Conservation (phyloP, 2,888 invertebrate species). For the Hartigia nigra region DNA sequence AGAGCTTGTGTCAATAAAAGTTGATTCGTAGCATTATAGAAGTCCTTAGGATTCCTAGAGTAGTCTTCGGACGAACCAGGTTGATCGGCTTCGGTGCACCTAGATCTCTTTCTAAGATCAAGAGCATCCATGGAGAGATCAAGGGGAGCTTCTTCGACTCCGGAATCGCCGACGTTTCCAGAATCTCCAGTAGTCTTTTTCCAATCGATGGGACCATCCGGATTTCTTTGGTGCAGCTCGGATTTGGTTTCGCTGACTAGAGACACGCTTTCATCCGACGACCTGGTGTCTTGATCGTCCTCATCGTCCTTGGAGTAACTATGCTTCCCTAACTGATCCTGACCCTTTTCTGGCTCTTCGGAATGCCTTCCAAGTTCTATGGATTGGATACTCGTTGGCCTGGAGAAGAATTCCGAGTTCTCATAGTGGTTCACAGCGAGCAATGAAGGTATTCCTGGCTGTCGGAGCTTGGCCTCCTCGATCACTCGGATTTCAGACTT, state of each 20-base stretch:
- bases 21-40: slow-evolving; percentile 68
- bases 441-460: slow-evolving; percentile 20
- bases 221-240: slow-evolving; percentile 56
- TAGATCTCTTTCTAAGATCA: slow-evolving; percentile 82
- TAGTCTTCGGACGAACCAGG: slow-evolving; percentile 26
- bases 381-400: slow-evolving; percentile 34
- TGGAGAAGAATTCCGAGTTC: slow-evolving; percentile 34
- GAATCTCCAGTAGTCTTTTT: slow-evolving; percentile 36
- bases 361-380: slow-evolving; percentile 37
- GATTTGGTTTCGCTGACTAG: slow-evolving; percentile 61
- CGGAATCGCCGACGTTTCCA: slow-evolving; percentile 24
- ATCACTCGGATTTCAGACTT: slow-evolving; percentile 40
- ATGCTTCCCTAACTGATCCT: slow-evolving; percentile 31
- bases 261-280: slow-evolving; percentile 56
- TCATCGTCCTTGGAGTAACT: slow-evolving; percentile 63
- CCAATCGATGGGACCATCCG: slow-evolving; percentile 58
- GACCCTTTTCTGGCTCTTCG: slow-evolving; percentile 37
- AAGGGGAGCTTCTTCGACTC: slow-evolving; percentile 69
- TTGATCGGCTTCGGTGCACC: slow-evolving; percentile 35
- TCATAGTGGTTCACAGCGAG: slow-evolving; percentile 30
- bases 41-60: slow-evolving; percentile 30
- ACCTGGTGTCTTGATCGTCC: slow-evolving; percentile 56
- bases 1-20: slow-evolving; percentile 75
- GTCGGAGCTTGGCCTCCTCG: slow-evolving; percentile 30
- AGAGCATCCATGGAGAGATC: slow-evolving; percentile 84